These are phyloP conservation scores for Porites divaricata DNA, from an alignment of 92 coral and sea anemone species.

Conservation along the genomic window DNA sequence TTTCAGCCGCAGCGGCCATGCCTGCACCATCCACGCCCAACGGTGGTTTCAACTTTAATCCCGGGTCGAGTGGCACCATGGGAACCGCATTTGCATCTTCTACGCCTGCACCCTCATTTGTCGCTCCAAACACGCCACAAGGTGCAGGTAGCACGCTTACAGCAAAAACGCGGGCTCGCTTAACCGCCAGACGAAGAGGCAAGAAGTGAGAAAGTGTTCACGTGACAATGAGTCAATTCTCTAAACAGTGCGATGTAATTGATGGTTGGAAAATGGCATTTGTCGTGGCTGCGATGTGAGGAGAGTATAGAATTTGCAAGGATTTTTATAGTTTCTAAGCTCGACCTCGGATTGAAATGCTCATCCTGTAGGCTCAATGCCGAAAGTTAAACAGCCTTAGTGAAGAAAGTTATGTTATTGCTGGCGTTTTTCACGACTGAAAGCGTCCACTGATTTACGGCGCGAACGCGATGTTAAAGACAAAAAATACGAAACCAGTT, in stretches of 20 bases:
- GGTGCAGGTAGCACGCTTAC: slow-evolving; percentile 31
- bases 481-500: not conserved
- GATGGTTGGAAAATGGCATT: not conserved
- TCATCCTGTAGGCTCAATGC: too few relatives aligned
- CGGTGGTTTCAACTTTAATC: slow-evolving; percentile 58
- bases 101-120: slow-evolving; percentile 47
- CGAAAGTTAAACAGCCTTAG: too few relatives aligned
- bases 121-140: slow-evolving; percentile 28
- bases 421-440: too few relatives aligned
- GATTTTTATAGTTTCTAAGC: too few relatives aligned
- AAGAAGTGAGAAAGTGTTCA: slow-evolving; percentile 25
- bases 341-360: too few relatives aligned
- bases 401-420: too few relatives aligned
- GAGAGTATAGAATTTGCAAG: too few relatives aligned
- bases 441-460: too few relatives aligned
- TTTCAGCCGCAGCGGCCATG: slow-evolving; percentile 23
- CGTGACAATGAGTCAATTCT: not conserved
- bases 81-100: slow-evolving; percentile 34
- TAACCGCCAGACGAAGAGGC: slow-evolving; percentile 49
- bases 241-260: not conserved
- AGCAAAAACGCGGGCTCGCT: slow-evolving; percentile 50
- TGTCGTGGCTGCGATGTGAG: too few relatives aligned
- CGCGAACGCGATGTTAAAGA: too few relatives aligned
- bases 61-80: slow-evolving; percentile 26
- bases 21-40: slow-evolving; percentile 46